Base-by-base conservation (phyloP, 2,797 vertebrate genomes). In the Tadarida brasiliensis region DNA sequence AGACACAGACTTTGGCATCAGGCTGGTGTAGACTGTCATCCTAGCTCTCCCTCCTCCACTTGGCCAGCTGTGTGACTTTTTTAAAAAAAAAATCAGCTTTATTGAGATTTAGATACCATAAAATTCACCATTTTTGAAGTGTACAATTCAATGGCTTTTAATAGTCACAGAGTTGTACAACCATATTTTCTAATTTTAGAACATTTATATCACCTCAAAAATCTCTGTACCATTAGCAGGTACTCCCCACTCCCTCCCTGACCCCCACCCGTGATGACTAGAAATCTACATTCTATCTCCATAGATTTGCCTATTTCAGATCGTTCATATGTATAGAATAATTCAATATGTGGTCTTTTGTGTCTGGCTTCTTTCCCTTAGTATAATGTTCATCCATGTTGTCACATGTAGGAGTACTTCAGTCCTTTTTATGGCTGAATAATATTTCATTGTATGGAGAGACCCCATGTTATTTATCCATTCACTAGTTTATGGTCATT, bases 41-140 rank as follows among this genome's bases (percentile, higher is more conserved):
- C 26, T 28, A 56, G 15, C 28, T 68, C 22, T n/a, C 33, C 3
- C 26, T 76, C 33, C 51, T 17, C 2, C 5, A 39, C 20, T 80
- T 47, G 49, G 30, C 33, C 68, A 89, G n/a, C 61, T 92, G 35
- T 76, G 93, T 94, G 49, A 54, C 17, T 74, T 83, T 24, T 82
- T 56, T 12, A 11, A 61, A 86, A 33, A 59, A 86, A 49, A 11
- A 49, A 94, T 5, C 4, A 81, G 35, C 5, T 70, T 85, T 92
- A 88, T 71, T 92, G 68, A 67, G 65, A 59, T 83, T 33, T 73
- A 86, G 49, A 56, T 90, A 87, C n/a, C 11, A 51, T 80, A 78
- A 88, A 76, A 85, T 51, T 81, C 39, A 35, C 56, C n/a, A 89
- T 78, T 78, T 83, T 73, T 22, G 51, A 95, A 76, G 17, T 83